Evolutionary conservation across 2,888 invertebrate genomes (phyloP).

Genomic region (Eupithecia inturbata): DNA sequence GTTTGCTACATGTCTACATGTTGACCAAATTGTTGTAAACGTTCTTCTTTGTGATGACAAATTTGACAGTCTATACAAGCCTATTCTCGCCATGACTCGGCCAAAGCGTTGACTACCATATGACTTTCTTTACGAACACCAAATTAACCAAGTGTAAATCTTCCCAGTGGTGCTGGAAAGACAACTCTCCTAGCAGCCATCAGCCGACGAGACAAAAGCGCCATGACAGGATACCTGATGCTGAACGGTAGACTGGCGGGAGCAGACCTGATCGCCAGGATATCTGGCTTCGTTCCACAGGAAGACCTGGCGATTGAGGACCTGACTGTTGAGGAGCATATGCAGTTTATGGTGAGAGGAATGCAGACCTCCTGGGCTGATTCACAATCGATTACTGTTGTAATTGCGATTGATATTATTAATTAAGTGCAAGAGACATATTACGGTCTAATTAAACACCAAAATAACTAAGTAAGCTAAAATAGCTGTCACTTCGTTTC

Average conservation of each 20-base stretch:
- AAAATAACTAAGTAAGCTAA: not conserved
- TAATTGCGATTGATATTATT: not conserved
- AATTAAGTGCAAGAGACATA: not conserved
- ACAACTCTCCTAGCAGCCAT: slow-evolving; percentile 90
- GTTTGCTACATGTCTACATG: no score
- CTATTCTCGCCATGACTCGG: not conserved
- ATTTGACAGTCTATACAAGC: not conserved
- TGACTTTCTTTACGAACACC: not conserved
- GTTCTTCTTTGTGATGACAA: not conserved
- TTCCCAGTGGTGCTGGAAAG: slow-evolving; percentile 89
- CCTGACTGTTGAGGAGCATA: slow-evolving; percentile 91
- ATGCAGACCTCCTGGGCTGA: not conserved
- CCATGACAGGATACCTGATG: slow-evolving; percentile 87
- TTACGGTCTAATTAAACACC: not conserved
- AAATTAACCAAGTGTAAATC: not conserved
- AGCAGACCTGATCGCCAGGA: slow-evolving; percentile 86
- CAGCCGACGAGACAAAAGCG: slow-evolving; percentile 88
- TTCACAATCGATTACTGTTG: not conserved
- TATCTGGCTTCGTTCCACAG: slow-evolving; percentile 94
- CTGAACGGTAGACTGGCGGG: slow-evolving; percentile 87
- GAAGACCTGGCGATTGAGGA: slow-evolving; percentile 91
- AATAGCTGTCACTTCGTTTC: not conserved
- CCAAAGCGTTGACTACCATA: not conserved
- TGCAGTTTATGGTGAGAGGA: slow-evolving; percentile 91
- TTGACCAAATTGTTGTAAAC: no score